phyloP scores from a whole-genome alignment of 2,113 vertebrate species.

The Poeciliopsis prolifica region DNA sequence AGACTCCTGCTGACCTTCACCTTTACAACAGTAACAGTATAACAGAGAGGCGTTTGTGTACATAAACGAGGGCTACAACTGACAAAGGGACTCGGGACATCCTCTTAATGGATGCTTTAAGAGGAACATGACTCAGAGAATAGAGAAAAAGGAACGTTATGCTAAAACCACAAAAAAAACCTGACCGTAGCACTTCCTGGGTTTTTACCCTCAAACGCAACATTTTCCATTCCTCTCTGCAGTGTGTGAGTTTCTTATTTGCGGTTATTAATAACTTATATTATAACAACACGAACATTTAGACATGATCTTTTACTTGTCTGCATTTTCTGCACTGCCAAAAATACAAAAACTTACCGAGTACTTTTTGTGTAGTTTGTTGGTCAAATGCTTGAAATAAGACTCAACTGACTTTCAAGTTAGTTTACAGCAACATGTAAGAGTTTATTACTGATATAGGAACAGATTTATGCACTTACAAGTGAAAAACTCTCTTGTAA shows the following conservation, averaged over 20 bases:
- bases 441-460: too few relatives aligned
- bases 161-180: background rate
- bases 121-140: conserved; percentile 33
- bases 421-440: too few relatives aligned
- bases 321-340: background rate
- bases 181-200: conserved; percentile 34
- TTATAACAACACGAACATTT: background rate
- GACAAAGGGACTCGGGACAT: background rate
- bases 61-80: background rate
- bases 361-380: too few relatives aligned
- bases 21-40: too few relatives aligned
- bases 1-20: too few relatives aligned
- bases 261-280: background rate
- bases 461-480: too few relatives aligned
- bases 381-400: too few relatives aligned
- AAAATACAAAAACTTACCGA: too few relatives aligned
- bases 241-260: background rate
- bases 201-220: conserved; percentile 31
- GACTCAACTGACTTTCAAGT: too few relatives aligned
- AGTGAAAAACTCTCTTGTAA: too few relatives aligned
- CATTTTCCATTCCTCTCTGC: conserved; percentile 43
- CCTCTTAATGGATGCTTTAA: conserved; percentile 7
- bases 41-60: too few relatives aligned
- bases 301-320: background rate
- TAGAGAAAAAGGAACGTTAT: background rate